Evolutionary conservation across 2,113 vertebrate species (phyloP).

Genomic region (Plecturocebus donacophilus): DNA sequence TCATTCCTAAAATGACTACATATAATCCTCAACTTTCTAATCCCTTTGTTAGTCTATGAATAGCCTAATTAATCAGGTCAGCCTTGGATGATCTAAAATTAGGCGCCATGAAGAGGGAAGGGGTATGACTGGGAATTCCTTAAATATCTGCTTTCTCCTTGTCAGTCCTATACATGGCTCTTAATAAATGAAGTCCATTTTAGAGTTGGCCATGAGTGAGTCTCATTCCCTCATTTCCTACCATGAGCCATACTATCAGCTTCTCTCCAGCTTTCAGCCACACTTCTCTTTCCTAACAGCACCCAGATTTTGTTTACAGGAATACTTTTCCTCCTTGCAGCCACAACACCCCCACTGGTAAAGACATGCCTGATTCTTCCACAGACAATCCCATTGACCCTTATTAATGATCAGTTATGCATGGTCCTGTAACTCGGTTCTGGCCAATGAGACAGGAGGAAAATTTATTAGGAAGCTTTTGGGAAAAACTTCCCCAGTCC

Average conservation of each 20-base stretch:
- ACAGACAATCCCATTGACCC: background rate
- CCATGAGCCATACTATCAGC: background rate
- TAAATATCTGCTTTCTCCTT: background rate
- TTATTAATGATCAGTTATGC: background rate
- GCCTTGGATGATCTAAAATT: background rate
- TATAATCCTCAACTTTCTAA: background rate
- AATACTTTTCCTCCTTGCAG: background rate
- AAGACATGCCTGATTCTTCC: background rate
- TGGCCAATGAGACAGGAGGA: background rate
- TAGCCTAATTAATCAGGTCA: background rate
- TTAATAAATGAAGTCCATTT: background rate
- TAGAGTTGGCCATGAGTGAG: background rate
- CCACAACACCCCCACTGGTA: background rate
- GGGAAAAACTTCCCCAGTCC: background rate
- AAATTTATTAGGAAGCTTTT: background rate
- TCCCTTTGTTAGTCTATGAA: background rate
- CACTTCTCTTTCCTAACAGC: background rate
- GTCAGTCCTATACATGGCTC: background rate
- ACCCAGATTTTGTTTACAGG: background rate
- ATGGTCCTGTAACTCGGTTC: background rate
- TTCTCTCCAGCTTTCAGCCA: background rate
- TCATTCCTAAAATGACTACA: background rate
- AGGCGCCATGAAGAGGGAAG: background rate
- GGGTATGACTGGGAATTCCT: background rate
- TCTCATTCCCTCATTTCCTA: background rate